Percentiles rank a stretch among this genome's conserved stretches.
phyloP scores from a whole-genome alignment of 2,888 invertebrate genomes.

The Ochropleura plecta region DNA sequence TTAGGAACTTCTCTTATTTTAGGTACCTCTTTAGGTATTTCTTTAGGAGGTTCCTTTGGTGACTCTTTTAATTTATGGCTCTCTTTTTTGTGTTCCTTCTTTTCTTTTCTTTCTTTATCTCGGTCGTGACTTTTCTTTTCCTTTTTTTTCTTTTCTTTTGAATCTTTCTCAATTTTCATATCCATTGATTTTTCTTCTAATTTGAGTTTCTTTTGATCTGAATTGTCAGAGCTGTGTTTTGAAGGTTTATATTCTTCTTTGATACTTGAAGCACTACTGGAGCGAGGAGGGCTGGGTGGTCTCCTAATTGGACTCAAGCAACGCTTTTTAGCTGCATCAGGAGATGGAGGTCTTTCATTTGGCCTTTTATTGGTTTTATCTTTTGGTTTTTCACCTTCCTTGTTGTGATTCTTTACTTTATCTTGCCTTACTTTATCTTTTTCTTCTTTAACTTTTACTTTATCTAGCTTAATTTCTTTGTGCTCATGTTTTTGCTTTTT shows the following conservation, averaged over 20 bases:
- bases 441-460: slow-evolving; percentile 87
- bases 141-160: slow-evolving; percentile 90
- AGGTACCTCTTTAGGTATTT: slow-evolving; percentile 80
- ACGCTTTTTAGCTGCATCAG: slow-evolving; percentile 83
- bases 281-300: slow-evolving; percentile 81
- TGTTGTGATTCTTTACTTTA: slow-evolving; percentile 89
- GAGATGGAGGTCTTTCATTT: slow-evolving; percentile 84
- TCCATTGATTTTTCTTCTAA: slow-evolving; percentile 89
- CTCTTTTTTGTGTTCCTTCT: slow-evolving; percentile 91
- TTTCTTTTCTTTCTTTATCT: slow-evolving; percentile 91
- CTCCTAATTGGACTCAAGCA: slow-evolving; percentile 82
- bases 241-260: slow-evolving; percentile 85
- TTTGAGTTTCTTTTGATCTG: slow-evolving; percentile 83
- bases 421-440: slow-evolving; percentile 87
- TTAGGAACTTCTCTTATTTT: slow-evolving; percentile 83
- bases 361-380: slow-evolving; percentile 89
- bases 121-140: slow-evolving; percentile 92
- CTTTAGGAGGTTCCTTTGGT: slow-evolving; percentile 83
- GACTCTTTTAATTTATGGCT: slow-evolving; percentile 87
- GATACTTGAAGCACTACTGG: slow-evolving; percentile 84
- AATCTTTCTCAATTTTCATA: slow-evolving; percentile 89
- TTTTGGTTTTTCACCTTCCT: slow-evolving; percentile 90
- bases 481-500: slow-evolving; percentile 88
- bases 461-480: slow-evolving; percentile 86
- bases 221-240: slow-evolving; percentile 78